Base-by-base conservation (phyloP, 2,888 invertebrate species). In the Euplexia lucipara region DNA sequence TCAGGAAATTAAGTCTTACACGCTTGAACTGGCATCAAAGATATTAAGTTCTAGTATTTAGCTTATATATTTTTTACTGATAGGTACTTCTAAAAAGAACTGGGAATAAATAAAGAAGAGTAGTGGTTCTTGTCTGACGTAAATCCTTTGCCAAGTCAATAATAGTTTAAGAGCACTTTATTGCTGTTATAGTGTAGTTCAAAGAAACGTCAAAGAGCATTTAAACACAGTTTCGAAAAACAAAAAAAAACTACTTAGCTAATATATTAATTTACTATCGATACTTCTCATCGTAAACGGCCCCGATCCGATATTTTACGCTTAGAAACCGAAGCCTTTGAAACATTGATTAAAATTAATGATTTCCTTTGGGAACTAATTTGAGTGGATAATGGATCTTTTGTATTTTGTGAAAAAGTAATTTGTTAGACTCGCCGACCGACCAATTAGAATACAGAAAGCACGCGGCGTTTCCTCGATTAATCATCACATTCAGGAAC, bases 301-400 rank as follows among this genome's bases (percentile, higher is more conserved):
- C 71, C 53, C 58, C 34, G 56, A 64, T 60, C 58, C 66, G 26
- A 80, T 73, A 80, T 82, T 81, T 71, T 59, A 75, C 70, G 68
- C 66, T 63, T 68, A 64, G 56, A 73, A 82, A 74, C 59, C 56
- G 60, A 75, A 88, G 85, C 88, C 91, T 91, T 92, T 91, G 87
- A 89, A 91, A 90, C 88, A 87, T 87, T 92, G 92, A 94, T 93
- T 92, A 92, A 92, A 91, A 95, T 94, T 93, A 94, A 95, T 92
- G 92, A 91, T 91, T 91, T 91, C 89, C 89, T 87, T 85, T 78
- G 86, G 86, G 86, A 92, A 90, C 92, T 92, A 94, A 94, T 94
- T 95, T 93, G 90, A 92, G 91, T 92, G 91, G 90, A 93, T 93
- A 94, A 94, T 94, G 92, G 93, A 88, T 88, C 92, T 92, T 92